phyloP scores from a whole-genome alignment of 2,113 vertebrate genomes.

The Brachionichthys hirsutus region DNA sequence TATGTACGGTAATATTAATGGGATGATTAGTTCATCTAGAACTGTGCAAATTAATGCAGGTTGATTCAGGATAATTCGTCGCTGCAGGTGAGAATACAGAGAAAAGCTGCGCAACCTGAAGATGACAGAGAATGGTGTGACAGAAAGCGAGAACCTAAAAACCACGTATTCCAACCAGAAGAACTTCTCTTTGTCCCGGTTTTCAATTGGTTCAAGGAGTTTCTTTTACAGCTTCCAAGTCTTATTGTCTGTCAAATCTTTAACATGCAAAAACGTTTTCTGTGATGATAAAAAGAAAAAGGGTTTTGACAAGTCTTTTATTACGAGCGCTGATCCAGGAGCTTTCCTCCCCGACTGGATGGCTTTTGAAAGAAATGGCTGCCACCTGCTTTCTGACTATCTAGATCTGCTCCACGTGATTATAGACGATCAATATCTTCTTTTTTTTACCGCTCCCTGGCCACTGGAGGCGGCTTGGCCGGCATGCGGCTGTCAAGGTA shows the following conservation, averaged over 20 bases:
- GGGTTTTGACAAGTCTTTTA: conserved; percentile 12
- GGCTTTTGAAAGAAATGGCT: conserved; percentile 80
- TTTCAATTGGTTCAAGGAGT: too few relatives aligned
- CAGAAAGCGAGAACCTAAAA: too few relatives aligned
- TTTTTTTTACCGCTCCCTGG: conserved; percentile 81
- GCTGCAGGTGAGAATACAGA: neutral
- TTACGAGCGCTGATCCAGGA: conserved; percentile 27
- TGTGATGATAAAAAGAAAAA: neutral
- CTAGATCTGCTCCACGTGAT: conserved; percentile 80
- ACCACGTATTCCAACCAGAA: too few relatives aligned
- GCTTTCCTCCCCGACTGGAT: conserved; percentile 28
- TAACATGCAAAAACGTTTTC: too few relatives aligned
- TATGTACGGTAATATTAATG: too few relatives aligned
- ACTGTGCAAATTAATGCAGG: conserved; percentile 12
- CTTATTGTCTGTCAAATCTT: too few relatives aligned
- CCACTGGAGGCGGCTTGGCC: conserved; percentile 84
- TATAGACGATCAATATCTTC: conserved; percentile 92
- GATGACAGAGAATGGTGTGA: neutral
- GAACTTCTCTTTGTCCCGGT: too few relatives aligned
- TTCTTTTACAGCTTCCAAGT: too few relatives aligned
- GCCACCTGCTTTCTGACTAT: conserved; percentile 82
- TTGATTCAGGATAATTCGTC: neutral
- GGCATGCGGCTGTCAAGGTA: conserved; percentile 82
- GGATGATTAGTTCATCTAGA: too few relatives aligned
- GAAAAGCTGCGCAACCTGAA: neutral